Evolutionary conservation across 2,888 invertebrate genomes (phyloP).

Genomic region (Anarsia innoxiella): DNA sequence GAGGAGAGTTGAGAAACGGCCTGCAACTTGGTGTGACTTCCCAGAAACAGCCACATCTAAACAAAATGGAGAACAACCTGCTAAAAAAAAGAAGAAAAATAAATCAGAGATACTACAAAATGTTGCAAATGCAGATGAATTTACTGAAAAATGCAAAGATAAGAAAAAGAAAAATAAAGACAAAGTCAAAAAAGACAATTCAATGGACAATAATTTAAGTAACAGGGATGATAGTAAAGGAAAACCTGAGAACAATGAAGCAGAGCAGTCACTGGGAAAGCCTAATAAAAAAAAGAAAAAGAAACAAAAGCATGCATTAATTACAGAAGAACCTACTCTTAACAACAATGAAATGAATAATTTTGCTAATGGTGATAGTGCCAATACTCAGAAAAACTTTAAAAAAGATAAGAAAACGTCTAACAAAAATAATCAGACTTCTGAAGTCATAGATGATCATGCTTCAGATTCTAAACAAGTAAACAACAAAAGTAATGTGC

Average conservation of each 20-base stretch:
- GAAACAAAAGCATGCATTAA: neutral
- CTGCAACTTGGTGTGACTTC: slow-evolving; percentile 75
- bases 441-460: too few relatives aligned
- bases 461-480: too few relatives aligned
- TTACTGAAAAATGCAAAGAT: slow-evolving; percentile 1
- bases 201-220: neutral
- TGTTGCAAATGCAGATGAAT: neutral
- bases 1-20: slow-evolving; percentile 55
- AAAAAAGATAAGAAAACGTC: neutral
- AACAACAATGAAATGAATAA: neutral
- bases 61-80: slow-evolving; percentile 15
- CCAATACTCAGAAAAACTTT: slow-evolving; percentile 6
- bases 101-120: too few relatives aligned
- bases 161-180: slow-evolving; percentile 10
- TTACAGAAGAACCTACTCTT: too few relatives aligned
- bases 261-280: neutral
- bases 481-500: too few relatives aligned
- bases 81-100: slow-evolving; percentile 27
- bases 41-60: slow-evolving; percentile 36
- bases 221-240: neutral
- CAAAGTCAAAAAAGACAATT: neutral
- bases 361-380: slow-evolving; percentile 2
- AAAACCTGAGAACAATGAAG: neutral
- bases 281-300: slow-evolving; percentile 1
- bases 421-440: too few relatives aligned